Base-by-base conservation (phyloP, 2,113 vertebrate genomes). In the Percopsis transmontana region DNA sequence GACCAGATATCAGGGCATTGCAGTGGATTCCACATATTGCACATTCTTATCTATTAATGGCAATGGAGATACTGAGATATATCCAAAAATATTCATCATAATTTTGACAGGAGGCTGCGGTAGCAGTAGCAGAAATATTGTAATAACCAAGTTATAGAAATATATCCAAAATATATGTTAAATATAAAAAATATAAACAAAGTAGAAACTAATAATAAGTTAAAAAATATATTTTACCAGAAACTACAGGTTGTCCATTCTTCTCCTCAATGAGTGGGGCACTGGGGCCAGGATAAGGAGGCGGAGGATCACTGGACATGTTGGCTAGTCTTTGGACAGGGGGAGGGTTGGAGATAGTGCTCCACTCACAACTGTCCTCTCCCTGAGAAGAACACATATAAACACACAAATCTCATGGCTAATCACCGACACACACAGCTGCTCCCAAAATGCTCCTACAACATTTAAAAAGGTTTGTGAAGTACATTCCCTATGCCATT, bases 291-390 rank as follows among this genome's bases (percentile, higher is more conserved):
- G 97, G 96, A 67, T 99, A 99, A 0, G 97, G 97, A 13, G 97
- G 97, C 14, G 97, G 97, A 0, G 96, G 96, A 75, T 98, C 96
- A 4, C 62, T 96, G 50, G 97, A 96, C 97, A 99, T 99, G 65
- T 44, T 88, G 82, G 61, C 77, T 13, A 45, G 80, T 63, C 66
- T 80, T 52, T 85, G 68, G 63, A 58, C 42, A 58, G 60, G 66
- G 62, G 64, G 68, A 55, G 47, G 47, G 60, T 62, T 41, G 60
- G 66, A 74, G 50, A 65, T 62, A 24, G 24, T 56, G 63, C 39
- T 71, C 58, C 23, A 56, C 66, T 72, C 74, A 78, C 68, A 74
- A 23, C 67, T 67, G 57, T 45, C 68, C 52, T 65, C 39, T 12
- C 62, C 72, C 66, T 83, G n/a, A 5, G 61, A 69, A 55, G 19